Percentiles rank a stretch among this genome's conserved stretches.
These are phyloP conservation scores for Druceiella hillmani DNA, from an alignment of 2,888 invertebrate species.

Conservation along the genomic window DNA sequence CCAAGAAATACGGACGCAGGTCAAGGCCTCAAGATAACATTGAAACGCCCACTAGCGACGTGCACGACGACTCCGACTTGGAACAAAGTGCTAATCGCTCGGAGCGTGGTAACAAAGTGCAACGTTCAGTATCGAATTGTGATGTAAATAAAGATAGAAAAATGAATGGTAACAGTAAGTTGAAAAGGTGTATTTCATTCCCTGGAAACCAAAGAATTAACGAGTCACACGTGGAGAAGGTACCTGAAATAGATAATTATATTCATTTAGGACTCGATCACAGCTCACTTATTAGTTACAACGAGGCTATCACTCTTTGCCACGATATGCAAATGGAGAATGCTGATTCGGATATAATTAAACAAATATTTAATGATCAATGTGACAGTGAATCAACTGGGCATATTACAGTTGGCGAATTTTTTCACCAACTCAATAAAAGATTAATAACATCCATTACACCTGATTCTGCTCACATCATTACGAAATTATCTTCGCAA, in stretches of 20 bases:
- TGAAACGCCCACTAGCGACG: constrained; percentile 6
- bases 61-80: constrained; percentile 8
- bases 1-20: constrained; percentile 70
- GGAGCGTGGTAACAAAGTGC: constrained; percentile 36
- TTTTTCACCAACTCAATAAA: constrained; percentile 39
- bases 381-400: constrained; percentile 29
- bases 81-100: neutral
- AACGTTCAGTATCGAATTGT: constrained; percentile 51
- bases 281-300: constrained; percentile 34
- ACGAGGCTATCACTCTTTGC: constrained; percentile 38
- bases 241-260: too few species aligned
- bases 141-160: constrained; percentile 48
- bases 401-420: constrained; percentile 37
- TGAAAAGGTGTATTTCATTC: constrained; percentile 52
- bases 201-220: constrained; percentile 33
- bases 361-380: constrained; percentile 35
- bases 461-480: too few species aligned
- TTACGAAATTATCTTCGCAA: too few species aligned
- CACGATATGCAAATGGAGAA: constrained; percentile 37
- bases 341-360: constrained; percentile 34
- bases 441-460: constrained; percentile 35
- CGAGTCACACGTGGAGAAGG: constrained; percentile 12
- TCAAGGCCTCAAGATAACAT: constrained; percentile 52
- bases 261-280: constrained; percentile 31
- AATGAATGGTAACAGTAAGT: constrained; percentile 34